A percentile compares a stretch with the other conserved stretches of the same genome.
Evolutionary conservation across 2,888 invertebrate genomes (phyloP).

Genomic region (Calliphora vomitoria): DNA sequence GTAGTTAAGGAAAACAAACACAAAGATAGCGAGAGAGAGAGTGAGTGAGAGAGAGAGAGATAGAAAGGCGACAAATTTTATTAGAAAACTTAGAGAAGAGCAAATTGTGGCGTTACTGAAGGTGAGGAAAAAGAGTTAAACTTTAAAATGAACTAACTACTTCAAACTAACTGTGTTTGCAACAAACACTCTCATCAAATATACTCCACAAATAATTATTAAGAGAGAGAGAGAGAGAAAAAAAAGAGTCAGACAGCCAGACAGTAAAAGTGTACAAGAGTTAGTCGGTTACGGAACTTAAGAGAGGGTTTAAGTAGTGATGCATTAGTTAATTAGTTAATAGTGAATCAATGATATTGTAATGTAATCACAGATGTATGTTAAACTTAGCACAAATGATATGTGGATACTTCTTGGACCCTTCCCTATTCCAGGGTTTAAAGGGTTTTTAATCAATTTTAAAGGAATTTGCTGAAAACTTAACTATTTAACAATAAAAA

Average conservation of each 20-base stretch:
- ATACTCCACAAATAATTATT: slow-evolving; percentile 1
- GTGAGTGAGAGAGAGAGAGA: slow-evolving; percentile 1
- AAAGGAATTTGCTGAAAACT: slow-evolving; percentile 3
- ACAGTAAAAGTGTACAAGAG: slow-evolving; percentile 12
- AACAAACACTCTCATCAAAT: slow-evolving; percentile 24
- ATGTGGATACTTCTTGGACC: slow-evolving; percentile 12
- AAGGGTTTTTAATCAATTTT: neutral
- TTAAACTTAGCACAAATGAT: slow-evolving; percentile 60
- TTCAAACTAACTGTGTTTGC: slow-evolving; percentile 10
- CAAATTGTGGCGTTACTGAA: slow-evolving; percentile 28
- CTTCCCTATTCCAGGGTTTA: neutral
- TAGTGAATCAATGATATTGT: slow-evolving; percentile 68
- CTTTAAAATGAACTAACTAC: slow-evolving; percentile 10
- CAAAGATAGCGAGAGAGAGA: neutral
- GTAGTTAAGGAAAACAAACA: neutral
- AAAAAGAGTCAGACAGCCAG: neutral
- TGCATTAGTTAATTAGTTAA: slow-evolving; percentile 32
- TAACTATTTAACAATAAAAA: neutral
- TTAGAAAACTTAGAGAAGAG: neutral
- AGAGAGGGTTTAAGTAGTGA: slow-evolving; percentile 1
- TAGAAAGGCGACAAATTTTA: neutral
- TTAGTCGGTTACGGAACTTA: neutral
- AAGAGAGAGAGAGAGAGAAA: neutral
- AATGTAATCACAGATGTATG: slow-evolving; percentile 67
- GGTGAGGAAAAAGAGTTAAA: neutral